phyloP scores from a whole-genome alignment of 1,140 invertebrate genomes.

The Zophobas morio region DNA sequence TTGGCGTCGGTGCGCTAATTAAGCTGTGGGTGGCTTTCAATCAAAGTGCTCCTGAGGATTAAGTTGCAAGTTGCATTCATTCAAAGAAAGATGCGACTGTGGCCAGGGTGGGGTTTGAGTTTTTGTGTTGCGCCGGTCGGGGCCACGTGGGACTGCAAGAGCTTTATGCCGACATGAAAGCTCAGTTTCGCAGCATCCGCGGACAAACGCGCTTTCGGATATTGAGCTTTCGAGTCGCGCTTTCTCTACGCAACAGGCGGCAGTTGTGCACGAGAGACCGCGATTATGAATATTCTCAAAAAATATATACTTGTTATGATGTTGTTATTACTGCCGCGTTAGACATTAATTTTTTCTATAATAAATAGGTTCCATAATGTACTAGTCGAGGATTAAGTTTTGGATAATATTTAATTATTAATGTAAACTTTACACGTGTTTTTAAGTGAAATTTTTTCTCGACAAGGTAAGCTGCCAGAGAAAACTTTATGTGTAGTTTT shows the following conservation, averaged over 20 bases:
- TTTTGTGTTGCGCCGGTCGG: conserved; percentile 47
- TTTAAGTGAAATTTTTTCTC: too few species aligned
- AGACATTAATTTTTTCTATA: too few species aligned
- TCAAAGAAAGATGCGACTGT: conserved; percentile 8
- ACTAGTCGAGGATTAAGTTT: too few species aligned
- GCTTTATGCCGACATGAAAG: conserved; percentile 38
- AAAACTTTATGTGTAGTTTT: neutral
- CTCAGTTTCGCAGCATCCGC: conserved; percentile 45
- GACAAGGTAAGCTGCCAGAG: neutral
- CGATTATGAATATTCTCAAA: conserved; percentile 1
- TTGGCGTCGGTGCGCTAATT: conserved; percentile 28
- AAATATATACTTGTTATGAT: neutral
- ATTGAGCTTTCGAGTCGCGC: neutral
- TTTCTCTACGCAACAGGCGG: conserved; percentile 36
- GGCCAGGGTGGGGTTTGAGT: conserved; percentile 42
- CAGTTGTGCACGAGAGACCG: neutral
- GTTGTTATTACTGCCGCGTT: neutral
- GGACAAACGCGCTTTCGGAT: conserved; percentile 5
- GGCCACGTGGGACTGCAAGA: conserved; percentile 42
- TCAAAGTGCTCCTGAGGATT: conserved; percentile 26
- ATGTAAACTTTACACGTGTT: too few species aligned
- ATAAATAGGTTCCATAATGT: too few species aligned
- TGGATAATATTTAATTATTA: too few species aligned
- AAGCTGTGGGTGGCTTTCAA: conserved; percentile 37
- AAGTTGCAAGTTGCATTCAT: conserved; percentile 38